Conservation (phyloP, 2,888 invertebrate genomes). For the Andrena hattorfiana region DNA sequence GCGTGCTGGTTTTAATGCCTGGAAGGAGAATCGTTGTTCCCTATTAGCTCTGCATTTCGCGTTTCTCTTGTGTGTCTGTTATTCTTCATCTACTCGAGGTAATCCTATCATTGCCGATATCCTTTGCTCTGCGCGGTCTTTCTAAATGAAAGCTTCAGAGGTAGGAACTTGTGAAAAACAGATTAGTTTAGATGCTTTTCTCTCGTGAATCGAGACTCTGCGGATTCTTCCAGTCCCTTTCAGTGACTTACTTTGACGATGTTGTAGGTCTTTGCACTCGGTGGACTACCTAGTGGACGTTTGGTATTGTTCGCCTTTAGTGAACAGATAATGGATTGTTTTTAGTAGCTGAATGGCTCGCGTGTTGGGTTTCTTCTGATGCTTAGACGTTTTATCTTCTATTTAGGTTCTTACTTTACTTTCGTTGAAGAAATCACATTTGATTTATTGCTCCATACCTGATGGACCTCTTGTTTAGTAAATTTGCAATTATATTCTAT, state of each 20-base stretch:
- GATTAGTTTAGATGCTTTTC: not conserved
- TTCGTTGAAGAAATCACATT: too few relatives aligned
- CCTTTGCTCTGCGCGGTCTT: slow-evolving; percentile 33
- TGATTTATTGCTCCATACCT: too few relatives aligned
- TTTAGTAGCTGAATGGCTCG: too few relatives aligned
- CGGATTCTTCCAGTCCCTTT: not conserved
- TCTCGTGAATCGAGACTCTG: not conserved
- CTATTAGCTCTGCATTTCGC: slow-evolving; percentile 57
- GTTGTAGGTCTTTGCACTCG: not conserved
- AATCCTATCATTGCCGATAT: slow-evolving; percentile 64
- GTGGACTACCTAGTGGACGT: not conserved
- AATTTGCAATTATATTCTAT: too few relatives aligned
- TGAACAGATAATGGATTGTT: too few relatives aligned
- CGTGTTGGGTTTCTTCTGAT: too few relatives aligned
- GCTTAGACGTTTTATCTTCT: too few relatives aligned
- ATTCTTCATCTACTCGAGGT: slow-evolving; percentile 46
- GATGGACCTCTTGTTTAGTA: too few relatives aligned
- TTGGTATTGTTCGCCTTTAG: not conserved
- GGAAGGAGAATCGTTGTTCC: slow-evolving; percentile 61
- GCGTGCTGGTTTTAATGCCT: slow-evolving; percentile 67
- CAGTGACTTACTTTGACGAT: not conserved
- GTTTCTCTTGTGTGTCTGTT: slow-evolving; percentile 40
- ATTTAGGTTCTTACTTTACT: too few relatives aligned
- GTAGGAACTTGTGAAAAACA: slow-evolving; percentile 24
- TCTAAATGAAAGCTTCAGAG: slow-evolving; percentile 40